Evolutionary conservation across 2,113 vertebrate genomes (phyloP).

Genomic region (Chaetops frenatus): DNA sequence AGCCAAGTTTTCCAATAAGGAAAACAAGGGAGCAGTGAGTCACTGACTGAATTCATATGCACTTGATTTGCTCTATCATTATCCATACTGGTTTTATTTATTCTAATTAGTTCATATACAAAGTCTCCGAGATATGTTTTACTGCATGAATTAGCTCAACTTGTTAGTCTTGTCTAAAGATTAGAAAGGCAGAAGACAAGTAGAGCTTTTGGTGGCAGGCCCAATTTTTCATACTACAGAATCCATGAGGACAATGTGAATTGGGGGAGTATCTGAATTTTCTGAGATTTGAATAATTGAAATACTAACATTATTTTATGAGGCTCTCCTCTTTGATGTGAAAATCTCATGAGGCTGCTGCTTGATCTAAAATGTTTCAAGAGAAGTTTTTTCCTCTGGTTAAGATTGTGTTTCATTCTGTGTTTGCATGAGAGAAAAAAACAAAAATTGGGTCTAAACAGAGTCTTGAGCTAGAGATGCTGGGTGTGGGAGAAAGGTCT

Average conservation of each 20-base stretch:
- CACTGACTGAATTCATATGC: constrained; percentile 20
- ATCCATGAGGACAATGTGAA: not conserved
- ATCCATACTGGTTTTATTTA: constrained; percentile 15
- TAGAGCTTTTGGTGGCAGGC: not conserved
- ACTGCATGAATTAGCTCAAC: not conserved
- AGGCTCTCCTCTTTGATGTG: not conserved
- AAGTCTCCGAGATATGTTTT: constrained; percentile 10
- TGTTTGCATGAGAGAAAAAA: not conserved
- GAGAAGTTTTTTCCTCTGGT: not conserved
- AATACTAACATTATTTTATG: not conserved
- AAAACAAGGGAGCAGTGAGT: constrained; percentile 42
- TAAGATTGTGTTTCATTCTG: not conserved
- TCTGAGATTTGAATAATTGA: not conserved
- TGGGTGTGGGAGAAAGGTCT: not conserved
- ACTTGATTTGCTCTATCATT: constrained; percentile 36
- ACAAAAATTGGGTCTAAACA: not conserved
- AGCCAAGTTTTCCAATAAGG: constrained; percentile 22
- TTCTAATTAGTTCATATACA: constrained; percentile 32
- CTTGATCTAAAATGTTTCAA: not conserved
- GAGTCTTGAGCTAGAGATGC: not conserved
- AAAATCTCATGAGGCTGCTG: not conserved
- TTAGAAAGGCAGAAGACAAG: not conserved
- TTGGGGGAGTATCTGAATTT: not conserved
- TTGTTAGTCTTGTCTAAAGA: not conserved
- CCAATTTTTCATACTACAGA: not conserved